phyloP scores from a whole-genome alignment of 2,797 vertebrate genomes.

The Hippocampus kuda region DNA sequence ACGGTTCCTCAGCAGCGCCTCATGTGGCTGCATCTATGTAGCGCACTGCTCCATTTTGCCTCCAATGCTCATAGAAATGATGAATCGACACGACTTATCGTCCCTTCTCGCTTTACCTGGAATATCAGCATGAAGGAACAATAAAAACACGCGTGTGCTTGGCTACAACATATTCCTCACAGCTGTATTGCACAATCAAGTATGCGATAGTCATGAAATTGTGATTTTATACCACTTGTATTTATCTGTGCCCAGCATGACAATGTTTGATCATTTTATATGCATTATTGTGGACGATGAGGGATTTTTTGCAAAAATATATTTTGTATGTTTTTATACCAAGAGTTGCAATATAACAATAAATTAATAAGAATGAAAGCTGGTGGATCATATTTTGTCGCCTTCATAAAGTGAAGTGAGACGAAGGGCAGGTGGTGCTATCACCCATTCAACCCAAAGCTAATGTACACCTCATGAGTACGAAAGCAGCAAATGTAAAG shows the following conservation, averaged over 20 bases:
- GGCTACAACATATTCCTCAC: neutral
- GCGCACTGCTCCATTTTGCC: neutral
- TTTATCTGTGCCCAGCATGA: neutral
- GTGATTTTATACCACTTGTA: neutral
- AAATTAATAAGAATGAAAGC: neutral
- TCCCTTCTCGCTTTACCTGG: neutral
- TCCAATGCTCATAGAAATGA: neutral
- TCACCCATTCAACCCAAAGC: neutral
- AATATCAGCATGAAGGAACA: neutral
- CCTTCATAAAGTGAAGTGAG: neutral
- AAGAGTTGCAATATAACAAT: neutral
- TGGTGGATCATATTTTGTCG: neutral
- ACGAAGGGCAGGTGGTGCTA: neutral
- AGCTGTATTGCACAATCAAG: neutral
- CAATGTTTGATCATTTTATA: neutral
- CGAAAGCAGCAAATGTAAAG: neutral
- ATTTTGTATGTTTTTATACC: conserved; percentile 2
- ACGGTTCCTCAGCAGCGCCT: neutral
- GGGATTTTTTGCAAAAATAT: neutral
- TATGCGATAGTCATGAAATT: neutral
- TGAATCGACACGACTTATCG: neutral
- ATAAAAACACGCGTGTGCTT: neutral
- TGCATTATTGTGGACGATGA: neutral
- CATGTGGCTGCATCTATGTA: neutral
- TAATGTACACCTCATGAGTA: neutral